A percentile compares a stretch with the other conserved stretches of the same genome.
These are phyloP conservation scores for Heliothis virescens DNA, from an alignment of 1,140 invertebrate genomes.

Conservation along the genomic window DNA sequence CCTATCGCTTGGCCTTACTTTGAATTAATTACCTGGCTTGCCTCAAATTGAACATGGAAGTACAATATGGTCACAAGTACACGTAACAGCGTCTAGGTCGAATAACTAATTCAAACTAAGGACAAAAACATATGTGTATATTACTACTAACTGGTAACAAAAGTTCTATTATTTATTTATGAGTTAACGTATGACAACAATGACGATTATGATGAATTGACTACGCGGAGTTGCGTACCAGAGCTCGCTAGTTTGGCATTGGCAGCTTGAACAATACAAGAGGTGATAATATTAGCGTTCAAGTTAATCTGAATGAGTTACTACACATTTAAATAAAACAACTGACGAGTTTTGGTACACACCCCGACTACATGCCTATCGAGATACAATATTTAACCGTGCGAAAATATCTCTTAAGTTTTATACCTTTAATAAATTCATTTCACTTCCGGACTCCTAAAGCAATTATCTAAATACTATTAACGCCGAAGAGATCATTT, in stretches of 20 bases:
- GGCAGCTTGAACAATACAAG: conserved; percentile 20
- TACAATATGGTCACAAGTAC: conserved; percentile 6
- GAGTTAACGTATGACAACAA: conserved; percentile 64
- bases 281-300: neutral
- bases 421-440: conserved; percentile 84
- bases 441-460: conserved; percentile 83
- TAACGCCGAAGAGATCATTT: conserved; percentile 84
- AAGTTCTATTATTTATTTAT: conserved; percentile 60
- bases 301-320: neutral
- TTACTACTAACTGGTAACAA: conserved; percentile 77
- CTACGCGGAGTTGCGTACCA: conserved; percentile 60
- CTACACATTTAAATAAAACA: neutral
- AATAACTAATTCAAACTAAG: conserved; percentile 52
- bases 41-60: conserved; percentile 8
- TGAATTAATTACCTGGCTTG: conserved; percentile 46
- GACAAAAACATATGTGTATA: conserved; percentile 49
- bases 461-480: conserved; percentile 80
- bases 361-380: conserved; percentile 65
- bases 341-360: conserved; percentile 46
- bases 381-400: conserved; percentile 80
- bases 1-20: conserved; percentile 32
- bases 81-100: conserved; percentile 20
- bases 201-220: conserved; percentile 69
- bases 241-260: conserved; percentile 46
- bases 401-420: conserved; percentile 83